These are phyloP conservation scores for Chionodraco myersi DNA, from an alignment of 2,113 vertebrate species.

Conservation along the genomic window DNA sequence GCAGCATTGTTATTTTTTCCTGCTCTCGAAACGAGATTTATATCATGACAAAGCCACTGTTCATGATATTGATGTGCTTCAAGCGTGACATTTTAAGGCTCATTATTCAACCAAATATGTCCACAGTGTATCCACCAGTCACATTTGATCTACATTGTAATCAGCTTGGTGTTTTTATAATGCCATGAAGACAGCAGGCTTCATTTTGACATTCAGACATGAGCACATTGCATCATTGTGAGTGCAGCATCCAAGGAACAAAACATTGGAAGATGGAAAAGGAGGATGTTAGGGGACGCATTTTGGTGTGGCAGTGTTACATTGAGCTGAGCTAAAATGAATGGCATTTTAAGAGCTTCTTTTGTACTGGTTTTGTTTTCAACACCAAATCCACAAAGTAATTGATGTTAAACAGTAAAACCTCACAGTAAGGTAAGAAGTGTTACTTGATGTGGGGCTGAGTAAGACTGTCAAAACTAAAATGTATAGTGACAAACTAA, in stretches of 20 bases:
- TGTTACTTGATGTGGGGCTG: neutral
- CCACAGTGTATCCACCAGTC: conserved; percentile 7
- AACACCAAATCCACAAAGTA: neutral
- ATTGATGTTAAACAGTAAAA: neutral
- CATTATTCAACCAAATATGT: conserved; percentile 30
- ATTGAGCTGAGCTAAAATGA: too few species aligned
- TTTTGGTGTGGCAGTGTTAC: neutral
- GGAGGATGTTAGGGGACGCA: neutral
- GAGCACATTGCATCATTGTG: conserved; percentile 11
- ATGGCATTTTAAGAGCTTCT: neutral
- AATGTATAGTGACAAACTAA: neutral
- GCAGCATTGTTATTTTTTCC: neutral
- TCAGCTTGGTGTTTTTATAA: conserved; percentile 21
- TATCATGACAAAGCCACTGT: neutral
- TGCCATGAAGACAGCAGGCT: conserved; percentile 13
- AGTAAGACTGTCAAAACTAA: neutral
- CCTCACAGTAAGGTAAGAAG: too few species aligned
- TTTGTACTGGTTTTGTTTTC: neutral
- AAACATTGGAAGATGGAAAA: neutral
- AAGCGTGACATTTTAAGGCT: conserved; percentile 30
- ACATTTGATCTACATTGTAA: conserved; percentile 31
- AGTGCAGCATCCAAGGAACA: neutral
- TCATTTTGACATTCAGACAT: conserved; percentile 26
- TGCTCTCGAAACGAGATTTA: conserved; percentile 7
- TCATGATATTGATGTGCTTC: conserved; percentile 26